Percentiles rank a stretch among this genome's conserved stretches.
phyloP scores from a whole-genome alignment of 2,888 invertebrate species.

The Aplocera efformata region DNA sequence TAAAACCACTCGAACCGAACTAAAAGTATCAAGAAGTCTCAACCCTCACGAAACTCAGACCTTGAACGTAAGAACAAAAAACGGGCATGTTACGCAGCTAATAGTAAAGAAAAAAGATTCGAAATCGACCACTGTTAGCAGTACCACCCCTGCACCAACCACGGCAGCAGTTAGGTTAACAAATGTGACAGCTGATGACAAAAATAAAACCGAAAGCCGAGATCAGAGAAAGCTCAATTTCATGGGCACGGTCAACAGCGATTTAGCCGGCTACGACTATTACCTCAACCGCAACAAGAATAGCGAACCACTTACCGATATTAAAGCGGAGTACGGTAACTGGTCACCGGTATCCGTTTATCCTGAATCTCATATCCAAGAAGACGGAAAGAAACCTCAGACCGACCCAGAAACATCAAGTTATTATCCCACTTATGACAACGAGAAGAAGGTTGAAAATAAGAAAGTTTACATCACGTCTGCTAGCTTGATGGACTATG shows the following conservation, averaged over 20 bases:
- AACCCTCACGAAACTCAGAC: slow-evolving; percentile 89
- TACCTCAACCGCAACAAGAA: slow-evolving; percentile 67
- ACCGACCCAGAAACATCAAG: slow-evolving; percentile 63
- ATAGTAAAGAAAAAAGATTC: slow-evolving; percentile 85
- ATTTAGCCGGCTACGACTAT: slow-evolving; percentile 72
- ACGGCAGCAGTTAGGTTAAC: slow-evolving; percentile 49
- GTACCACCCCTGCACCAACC: slow-evolving; percentile 52
- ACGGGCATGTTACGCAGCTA: slow-evolving; percentile 88
- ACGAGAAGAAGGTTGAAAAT: slow-evolving; percentile 63
- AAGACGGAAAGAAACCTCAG: slow-evolving; percentile 62
- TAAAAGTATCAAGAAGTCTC: slow-evolving; percentile 88
- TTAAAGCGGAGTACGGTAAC: slow-evolving; percentile 75
- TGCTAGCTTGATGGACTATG: slow-evolving; percentile 64
- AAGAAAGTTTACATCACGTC: slow-evolving; percentile 75
- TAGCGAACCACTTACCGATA: slow-evolving; percentile 62
- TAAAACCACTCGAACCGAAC: slow-evolving; percentile 85
- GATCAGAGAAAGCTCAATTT: slow-evolving; percentile 71
- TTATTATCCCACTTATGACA: slow-evolving; percentile 73
- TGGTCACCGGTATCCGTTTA: slow-evolving; percentile 77
- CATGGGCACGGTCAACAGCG: slow-evolving; percentile 59
- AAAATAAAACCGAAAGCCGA: slow-evolving; percentile 66
- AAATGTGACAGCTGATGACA: slow-evolving; percentile 48
- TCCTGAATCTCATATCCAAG: slow-evolving; percentile 71
- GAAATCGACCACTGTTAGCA: slow-evolving; percentile 63
- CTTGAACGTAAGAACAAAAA: slow-evolving; percentile 86